Conservation (phyloP, 1,140 invertebrate species). For the Scaptodrosophila lebanonensis region DNA sequence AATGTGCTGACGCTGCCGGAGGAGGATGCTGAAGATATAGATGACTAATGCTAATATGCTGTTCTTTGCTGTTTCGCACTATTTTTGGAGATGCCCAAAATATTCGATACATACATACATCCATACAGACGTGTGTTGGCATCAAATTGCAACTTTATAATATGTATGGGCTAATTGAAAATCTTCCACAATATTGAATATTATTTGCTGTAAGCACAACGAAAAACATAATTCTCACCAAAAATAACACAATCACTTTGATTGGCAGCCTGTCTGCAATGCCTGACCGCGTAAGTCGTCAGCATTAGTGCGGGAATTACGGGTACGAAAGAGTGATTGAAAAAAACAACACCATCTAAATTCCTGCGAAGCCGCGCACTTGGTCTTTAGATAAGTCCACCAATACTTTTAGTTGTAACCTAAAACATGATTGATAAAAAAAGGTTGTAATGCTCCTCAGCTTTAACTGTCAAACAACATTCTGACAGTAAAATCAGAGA, state of each 20-base stretch:
- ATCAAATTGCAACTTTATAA: conserved; percentile 54
- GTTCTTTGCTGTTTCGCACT: conserved; percentile 29
- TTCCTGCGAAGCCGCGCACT: neutral
- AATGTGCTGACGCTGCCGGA: conserved; percentile 11
- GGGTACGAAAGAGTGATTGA: too few species aligned
- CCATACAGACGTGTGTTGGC: too few species aligned
- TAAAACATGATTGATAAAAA: neutral
- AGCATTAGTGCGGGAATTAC: conserved; percentile 47
- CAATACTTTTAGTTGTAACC: conserved; percentile 2
- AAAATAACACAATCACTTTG: conserved; percentile 53
- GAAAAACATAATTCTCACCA: neutral
- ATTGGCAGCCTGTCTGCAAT: conserved; percentile 66
- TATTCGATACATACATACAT: too few species aligned
- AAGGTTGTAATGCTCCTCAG: neutral
- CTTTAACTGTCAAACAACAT: neutral
- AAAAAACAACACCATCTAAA: too few species aligned
- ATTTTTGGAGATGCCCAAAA: conserved; percentile 34
- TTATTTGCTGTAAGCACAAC: neutral
- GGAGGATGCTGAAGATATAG: neutral
- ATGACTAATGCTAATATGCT: too few species aligned
- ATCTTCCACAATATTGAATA: conserved; percentile 12
- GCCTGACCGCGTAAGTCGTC: conserved; percentile 27
- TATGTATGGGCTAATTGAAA: neutral
- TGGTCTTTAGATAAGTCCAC: conserved; percentile 11
- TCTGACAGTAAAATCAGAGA: neutral